A percentile compares a stretch with the other conserved stretches of the same genome.
Conservation (phyloP, 2,797 vertebrate species). For the Pteropus rufus region DNA sequence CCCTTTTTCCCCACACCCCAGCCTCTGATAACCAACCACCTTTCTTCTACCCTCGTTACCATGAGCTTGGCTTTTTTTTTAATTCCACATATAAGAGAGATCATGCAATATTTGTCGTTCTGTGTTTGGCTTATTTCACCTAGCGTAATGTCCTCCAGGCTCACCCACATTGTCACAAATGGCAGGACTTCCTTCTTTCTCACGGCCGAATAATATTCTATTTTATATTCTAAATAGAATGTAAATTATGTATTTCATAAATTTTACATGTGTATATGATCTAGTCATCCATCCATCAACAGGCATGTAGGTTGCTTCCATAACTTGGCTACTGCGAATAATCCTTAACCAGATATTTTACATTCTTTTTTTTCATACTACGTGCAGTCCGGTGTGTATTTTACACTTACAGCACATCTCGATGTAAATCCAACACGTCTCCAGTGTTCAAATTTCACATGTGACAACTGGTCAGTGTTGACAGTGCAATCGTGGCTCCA, state of each 20-base stretch:
- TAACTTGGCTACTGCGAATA: background rate
- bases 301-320: background rate
- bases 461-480: rapidly evolving
- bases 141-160: background rate
- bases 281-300: background rate
- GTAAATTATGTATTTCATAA: too few relatives aligned
- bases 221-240: too few relatives aligned
- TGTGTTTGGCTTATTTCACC: background rate
- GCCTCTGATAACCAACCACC: background rate
- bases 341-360: background rate
- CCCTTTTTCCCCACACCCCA: background rate
- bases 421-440: background rate
- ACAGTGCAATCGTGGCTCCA: background rate
- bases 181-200: background rate
- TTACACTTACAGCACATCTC: background rate
- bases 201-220: background rate
- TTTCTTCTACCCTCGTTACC: background rate
- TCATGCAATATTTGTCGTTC: background rate
- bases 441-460: background rate
- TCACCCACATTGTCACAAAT: background rate
- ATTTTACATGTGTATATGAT: too few relatives aligned
- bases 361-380: background rate
- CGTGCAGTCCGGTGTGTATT: background rate
- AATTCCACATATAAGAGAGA: background rate
- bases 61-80: background rate